Evolutionary conservation across 2,888 invertebrate genomes (phyloP), one percentile per base, ranked within the genome.

Genomic region (Acrocera orbiculus): DNA sequence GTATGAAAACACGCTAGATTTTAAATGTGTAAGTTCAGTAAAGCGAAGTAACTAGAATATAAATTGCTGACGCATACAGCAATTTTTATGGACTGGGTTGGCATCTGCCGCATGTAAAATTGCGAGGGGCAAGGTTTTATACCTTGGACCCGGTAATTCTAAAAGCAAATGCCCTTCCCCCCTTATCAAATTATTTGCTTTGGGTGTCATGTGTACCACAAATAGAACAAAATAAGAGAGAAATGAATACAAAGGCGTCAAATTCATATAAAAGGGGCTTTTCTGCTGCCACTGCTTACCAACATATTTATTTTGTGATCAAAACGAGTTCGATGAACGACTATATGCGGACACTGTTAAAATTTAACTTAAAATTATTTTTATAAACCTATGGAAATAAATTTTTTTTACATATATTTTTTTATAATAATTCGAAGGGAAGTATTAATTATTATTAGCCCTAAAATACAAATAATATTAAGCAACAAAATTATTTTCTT

Each of bases 181-280:
- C 23, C 28, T 34, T n/a, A n/a, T n/a, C n/a, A n/a, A n/a, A n/a
- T n/a, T n/a, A 23, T 19, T 4, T 5, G 28, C 14, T 27, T 16
- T 16, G 23, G 16, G 27, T 16, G 28, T 19, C 16, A 11, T 27
- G 34, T 28, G 33, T 20, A n/a, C n/a, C n/a, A n/a, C n/a, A n/a
- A n/a, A n/a, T n/a, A n/a, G n/a, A n/a, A n/a, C n/a, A n/a, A n/a
- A n/a, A n/a, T n/a, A n/a, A n/a, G n/a, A n/a, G n/a, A n/a, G n/a
- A n/a, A n/a, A n/a, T n/a, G n/a, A 28, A 28, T 28, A 20, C 23
- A 15, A 27, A 34, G 34, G 34, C 28, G 28, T 34, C 28, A 27
- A 28, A n/a, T n/a, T n/a, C n/a, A n/a, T n/a, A n/a, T n/a, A n/a
- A n/a, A n/a, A n/a, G n/a, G n/a, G n/a, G n/a, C n/a, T n/a, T n/a